phyloP scores from a whole-genome alignment of 2,113 vertebrate genomes.

The Myotis brandtii region DNA sequence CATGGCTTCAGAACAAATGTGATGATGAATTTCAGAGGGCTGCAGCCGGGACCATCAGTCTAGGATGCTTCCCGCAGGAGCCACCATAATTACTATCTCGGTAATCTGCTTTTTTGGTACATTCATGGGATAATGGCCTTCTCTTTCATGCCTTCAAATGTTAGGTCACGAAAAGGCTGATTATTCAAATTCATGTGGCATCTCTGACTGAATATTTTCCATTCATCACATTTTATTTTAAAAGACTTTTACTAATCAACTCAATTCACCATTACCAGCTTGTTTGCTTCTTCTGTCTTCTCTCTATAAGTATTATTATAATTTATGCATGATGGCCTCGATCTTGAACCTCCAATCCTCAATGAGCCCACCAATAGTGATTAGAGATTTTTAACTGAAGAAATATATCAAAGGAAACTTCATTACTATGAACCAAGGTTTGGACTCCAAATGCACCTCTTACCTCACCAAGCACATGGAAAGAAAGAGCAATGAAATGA shows the following conservation, averaged over 20 bases:
- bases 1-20: no score
- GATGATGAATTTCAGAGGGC: conserved; percentile 2
- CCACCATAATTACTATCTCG: neutral
- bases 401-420: neutral
- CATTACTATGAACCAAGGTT: neutral
- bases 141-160: conserved; percentile 49
- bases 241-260: conserved; percentile 37
- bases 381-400: neutral
- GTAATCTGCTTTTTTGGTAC: neutral
- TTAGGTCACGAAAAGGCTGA: conserved; percentile 3
- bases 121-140: neutral
- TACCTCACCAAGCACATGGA: neutral
- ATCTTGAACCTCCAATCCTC: neutral
- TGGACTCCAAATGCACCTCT: neutral
- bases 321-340: neutral
- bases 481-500: neutral
- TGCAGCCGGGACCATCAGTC: neutral
- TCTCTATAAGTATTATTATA: neutral
- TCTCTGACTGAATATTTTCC: neutral
- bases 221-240: conserved; percentile 19
- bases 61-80: neutral
- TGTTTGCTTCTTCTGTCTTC: neutral
- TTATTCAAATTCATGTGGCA: conserved; percentile 51
- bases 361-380: neutral
- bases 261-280: neutral